Conservation (phyloP, 2,888 invertebrate species). For the Lepas anatifera region DNA sequence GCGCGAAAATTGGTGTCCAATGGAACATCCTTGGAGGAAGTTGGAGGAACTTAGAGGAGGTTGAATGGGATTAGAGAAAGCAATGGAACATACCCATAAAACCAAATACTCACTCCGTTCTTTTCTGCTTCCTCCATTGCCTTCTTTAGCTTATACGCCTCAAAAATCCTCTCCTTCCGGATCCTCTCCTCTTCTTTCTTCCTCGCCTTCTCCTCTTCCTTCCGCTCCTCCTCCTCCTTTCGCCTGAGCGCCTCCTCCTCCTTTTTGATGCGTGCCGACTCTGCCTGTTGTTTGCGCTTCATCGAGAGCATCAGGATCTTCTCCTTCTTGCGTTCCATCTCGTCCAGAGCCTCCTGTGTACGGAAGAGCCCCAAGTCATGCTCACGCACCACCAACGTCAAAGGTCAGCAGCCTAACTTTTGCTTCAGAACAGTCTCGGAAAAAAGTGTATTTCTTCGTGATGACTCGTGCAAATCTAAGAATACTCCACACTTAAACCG, state of each 20-base stretch:
- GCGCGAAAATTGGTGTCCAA: too few species aligned
- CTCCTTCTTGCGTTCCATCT: slow-evolving; percentile 87
- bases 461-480: too few species aligned
- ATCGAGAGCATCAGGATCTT: slow-evolving; percentile 77
- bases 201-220: slow-evolving; percentile 52
- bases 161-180: slow-evolving; percentile 75
- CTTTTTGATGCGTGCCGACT: slow-evolving; percentile 68
- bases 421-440: too few species aligned
- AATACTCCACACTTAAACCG: too few species aligned
- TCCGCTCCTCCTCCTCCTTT: slow-evolving; percentile 61
- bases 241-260: slow-evolving; percentile 67
- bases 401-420: too few species aligned
- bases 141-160: slow-evolving; percentile 86
- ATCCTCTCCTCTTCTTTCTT: slow-evolving; percentile 70
- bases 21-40: too few species aligned
- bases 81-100: too few species aligned
- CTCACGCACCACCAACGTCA: too few species aligned
- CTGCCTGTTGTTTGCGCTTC: slow-evolving; percentile 80
- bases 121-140: slow-evolving; percentile 72
- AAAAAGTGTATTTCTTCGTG: too few species aligned
- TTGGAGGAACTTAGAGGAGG: too few species aligned
- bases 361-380: too few species aligned
- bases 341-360: slow-evolving; percentile 62
- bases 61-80: too few species aligned
- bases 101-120: slow-evolving; percentile 27